These are phyloP conservation scores for Porites lutea DNA, from an alignment of 64 coral and sea anemone genomes.

Conservation along the genomic window DNA sequence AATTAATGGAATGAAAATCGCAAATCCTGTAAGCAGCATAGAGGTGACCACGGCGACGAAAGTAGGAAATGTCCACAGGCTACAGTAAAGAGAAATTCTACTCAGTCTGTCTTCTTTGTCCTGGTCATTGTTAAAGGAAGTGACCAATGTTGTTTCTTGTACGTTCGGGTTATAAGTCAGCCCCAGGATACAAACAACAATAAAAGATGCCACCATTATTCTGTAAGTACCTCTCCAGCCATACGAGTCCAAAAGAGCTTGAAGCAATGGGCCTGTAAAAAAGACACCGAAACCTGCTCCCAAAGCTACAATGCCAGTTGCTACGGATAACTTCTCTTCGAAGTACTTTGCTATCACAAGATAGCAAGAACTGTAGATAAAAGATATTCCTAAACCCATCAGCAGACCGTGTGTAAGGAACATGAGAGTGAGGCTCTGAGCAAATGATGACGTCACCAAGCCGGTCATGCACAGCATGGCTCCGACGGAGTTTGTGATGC, in stretches of 20 bases:
- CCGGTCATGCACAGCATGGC: background rate
- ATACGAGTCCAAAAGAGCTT: background rate
- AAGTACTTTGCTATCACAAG: background rate
- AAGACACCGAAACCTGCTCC: background rate
- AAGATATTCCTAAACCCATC: background rate
- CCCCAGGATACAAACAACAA: background rate
- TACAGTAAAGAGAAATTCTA: constrained; percentile 34
- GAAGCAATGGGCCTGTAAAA: background rate
- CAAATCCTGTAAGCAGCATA: constrained; percentile 17
- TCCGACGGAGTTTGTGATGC: background rate
- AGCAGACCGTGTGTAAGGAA: constrained; percentile 9
- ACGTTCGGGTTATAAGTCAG: constrained; percentile 17
- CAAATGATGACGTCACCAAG: background rate
- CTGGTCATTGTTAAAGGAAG: too few species aligned
- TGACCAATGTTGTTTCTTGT: too few species aligned
- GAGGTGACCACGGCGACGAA: background rate
- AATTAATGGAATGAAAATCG: constrained; percentile 41
- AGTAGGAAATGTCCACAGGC: constrained; percentile 16
- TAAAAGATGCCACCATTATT: background rate
- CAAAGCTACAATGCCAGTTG: background rate
- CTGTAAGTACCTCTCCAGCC: background rate
- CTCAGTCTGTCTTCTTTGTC: background rate
- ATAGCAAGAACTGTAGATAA: background rate
- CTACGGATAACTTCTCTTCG: background rate
- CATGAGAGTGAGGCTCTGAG: background rate